A percentile compares a stretch with the other conserved stretches of the same genome.
Conservation (phyloP, 2,797 vertebrate genomes). For the Xenops minutus region DNA sequence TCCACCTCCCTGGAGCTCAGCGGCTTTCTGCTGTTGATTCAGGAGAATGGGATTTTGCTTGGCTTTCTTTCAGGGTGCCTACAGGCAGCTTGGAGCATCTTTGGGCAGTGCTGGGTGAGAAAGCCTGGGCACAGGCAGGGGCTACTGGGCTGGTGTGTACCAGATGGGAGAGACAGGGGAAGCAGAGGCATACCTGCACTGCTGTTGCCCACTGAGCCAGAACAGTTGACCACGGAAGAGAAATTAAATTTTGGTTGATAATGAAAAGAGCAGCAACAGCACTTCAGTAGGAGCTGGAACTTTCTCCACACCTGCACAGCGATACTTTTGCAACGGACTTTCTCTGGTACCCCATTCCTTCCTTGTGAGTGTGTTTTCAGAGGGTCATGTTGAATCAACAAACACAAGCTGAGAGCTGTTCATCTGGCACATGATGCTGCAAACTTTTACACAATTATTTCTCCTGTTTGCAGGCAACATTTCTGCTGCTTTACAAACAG, state of each 20-base stretch:
- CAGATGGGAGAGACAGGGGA: neutral
- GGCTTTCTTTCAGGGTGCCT: rapidly evolving
- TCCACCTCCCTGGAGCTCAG: neutral
- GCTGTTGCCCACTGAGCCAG: rapidly evolving
- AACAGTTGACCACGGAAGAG: neutral
- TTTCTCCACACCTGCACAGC: neutral
- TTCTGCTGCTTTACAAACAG: slow-evolving; percentile 6
- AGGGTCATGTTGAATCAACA: neutral
- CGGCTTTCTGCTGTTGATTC: neutral
- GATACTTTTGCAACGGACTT: neutral
- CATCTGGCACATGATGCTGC: neutral
- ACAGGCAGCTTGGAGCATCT: rapidly evolving
- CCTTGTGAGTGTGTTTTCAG: neutral
- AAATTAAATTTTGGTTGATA: neutral
- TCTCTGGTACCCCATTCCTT: neutral
- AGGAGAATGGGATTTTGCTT: neutral
- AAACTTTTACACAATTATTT: neutral
- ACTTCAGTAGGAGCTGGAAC: neutral
- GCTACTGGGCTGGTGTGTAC: neutral
- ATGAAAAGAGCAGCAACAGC: neutral
- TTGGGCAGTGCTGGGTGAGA: neutral
- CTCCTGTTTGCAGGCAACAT: neutral
- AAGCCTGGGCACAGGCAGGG: neutral
- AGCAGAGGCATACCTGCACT: rapidly evolving
- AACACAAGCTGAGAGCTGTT: neutral